Evolutionary conservation across 1,140 invertebrate genomes (phyloP).

Genomic region (Neuroterus valhalla): DNA sequence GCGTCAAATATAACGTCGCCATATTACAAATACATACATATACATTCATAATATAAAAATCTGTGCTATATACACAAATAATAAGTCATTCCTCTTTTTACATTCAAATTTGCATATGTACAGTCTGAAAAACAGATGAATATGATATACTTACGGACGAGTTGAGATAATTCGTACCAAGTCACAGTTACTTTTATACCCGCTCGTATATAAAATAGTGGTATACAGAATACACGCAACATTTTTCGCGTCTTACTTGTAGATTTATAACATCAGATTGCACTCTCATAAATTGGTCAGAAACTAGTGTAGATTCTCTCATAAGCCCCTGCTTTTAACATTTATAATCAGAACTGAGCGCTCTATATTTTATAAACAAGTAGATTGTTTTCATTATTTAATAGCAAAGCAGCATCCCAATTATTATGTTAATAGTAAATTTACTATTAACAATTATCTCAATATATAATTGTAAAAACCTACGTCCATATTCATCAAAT

Average conservation of each 20-base stretch:
- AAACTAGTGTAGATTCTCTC: conserved; percentile 10
- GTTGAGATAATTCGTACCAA: conserved; percentile 20
- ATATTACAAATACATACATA: conserved; percentile 19
- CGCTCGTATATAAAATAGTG: conserved; percentile 8
- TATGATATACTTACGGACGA: conserved; percentile 17
- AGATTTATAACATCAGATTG: conserved; percentile 22
- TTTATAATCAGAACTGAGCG: conserved; percentile 19
- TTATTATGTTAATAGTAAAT: not conserved
- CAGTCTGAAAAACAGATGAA: conserved; percentile 2
- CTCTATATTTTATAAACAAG: not conserved
- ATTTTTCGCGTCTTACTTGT: conserved; percentile 8
- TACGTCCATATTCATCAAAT: not conserved
- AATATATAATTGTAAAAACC: no score
- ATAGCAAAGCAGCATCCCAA: not conserved
- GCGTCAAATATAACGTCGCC: not conserved
- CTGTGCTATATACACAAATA: conserved; percentile 17
- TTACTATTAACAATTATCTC: not conserved
- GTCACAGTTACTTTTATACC: conserved; percentile 17
- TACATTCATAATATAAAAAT: conserved; percentile 18
- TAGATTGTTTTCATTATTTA: not conserved
- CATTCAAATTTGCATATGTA: conserved; percentile 9
- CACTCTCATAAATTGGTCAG: conserved; percentile 26
- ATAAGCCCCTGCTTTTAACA: not conserved
- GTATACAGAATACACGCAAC: not conserved
- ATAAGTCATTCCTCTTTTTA: conserved; percentile 7